These are phyloP conservation scores for Lanius collurio DNA, from an alignment of 2,113 vertebrate species.

Conservation along the genomic window DNA sequence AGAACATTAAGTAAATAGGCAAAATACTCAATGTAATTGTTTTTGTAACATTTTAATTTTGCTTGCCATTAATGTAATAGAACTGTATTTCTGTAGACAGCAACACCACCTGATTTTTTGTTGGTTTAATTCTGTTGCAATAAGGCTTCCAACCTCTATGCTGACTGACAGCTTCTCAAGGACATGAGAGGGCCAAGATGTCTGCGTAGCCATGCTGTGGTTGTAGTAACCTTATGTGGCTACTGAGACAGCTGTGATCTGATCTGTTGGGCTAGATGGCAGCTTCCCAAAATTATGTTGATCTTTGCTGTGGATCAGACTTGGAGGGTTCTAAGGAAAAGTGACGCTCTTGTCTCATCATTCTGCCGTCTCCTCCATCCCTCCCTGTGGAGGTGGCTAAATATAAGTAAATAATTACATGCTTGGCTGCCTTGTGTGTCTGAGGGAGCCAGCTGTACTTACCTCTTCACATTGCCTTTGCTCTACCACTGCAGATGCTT, in stretches of 20 bases:
- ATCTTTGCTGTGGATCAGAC: neutral
- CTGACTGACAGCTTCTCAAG: neutral
- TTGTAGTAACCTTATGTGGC: neutral
- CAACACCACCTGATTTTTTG: neutral
- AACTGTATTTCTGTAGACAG: neutral
- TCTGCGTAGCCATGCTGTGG: neutral
- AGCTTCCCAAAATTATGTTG: neutral
- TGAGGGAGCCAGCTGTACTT: neutral
- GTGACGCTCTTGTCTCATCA: neutral
- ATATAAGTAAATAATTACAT: neutral
- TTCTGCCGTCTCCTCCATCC: neutral
- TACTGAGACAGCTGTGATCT: neutral
- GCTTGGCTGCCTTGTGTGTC: neutral
- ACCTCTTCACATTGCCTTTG: neutral
- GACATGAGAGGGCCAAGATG: neutral
- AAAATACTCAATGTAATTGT: conserved; percentile 11
- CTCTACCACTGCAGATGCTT: neutral
- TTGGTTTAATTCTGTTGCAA: neutral
- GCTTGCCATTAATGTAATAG: neutral
- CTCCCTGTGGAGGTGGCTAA: neutral
- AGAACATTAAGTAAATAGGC: neutral
- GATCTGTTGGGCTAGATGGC: neutral
- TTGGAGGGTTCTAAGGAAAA: neutral
- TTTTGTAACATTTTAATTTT: neutral
- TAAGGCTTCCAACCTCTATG: neutral